These are phyloP conservation scores for Drosophila prostipennis DNA, from an alignment of 2,888 invertebrate genomes.

Conservation along the genomic window DNA sequence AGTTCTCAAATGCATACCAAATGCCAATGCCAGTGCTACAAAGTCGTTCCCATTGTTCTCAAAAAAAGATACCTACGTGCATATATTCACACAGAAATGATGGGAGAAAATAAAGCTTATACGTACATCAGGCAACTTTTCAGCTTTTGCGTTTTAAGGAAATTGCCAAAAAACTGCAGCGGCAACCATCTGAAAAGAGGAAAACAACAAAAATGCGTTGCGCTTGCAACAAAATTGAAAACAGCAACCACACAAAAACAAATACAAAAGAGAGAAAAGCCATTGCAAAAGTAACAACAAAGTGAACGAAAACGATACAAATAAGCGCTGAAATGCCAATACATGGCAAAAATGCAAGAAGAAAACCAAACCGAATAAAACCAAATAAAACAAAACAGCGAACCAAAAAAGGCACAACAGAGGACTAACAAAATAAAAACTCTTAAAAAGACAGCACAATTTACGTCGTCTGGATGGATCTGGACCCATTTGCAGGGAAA, in stretches of 20 bases:
- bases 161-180: constrained; percentile 57
- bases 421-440: constrained; percentile 57
- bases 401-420: constrained; percentile 34
- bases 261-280: constrained; percentile 37
- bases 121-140: constrained; percentile 59
- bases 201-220: constrained; percentile 43
- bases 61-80: constrained; percentile 1
- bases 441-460: constrained; percentile 70
- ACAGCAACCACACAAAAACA: constrained; percentile 62
- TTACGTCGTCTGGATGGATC: constrained; percentile 57
- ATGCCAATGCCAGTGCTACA: constrained; percentile 23
- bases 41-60: constrained; percentile 10
- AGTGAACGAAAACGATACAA: constrained; percentile 75
- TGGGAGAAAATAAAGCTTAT: constrained; percentile 37
- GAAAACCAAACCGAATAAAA: constrained; percentile 46
- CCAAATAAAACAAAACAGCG: constrained; percentile 30
- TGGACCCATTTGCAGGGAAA: background rate
- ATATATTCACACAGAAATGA: constrained; percentile 13
- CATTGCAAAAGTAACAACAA: constrained; percentile 66
- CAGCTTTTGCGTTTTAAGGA: constrained; percentile 71
- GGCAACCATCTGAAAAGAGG: constrained; percentile 52
- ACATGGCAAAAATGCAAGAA: constrained; percentile 63
- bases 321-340: constrained; percentile 76
- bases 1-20: constrained; percentile 24
- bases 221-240: constrained; percentile 58